A percentile compares a stretch with the other conserved stretches of the same genome.
These are phyloP conservation scores for Drosophila tristis DNA, from an alignment of 1,140 invertebrate genomes.

Conservation along the genomic window DNA sequence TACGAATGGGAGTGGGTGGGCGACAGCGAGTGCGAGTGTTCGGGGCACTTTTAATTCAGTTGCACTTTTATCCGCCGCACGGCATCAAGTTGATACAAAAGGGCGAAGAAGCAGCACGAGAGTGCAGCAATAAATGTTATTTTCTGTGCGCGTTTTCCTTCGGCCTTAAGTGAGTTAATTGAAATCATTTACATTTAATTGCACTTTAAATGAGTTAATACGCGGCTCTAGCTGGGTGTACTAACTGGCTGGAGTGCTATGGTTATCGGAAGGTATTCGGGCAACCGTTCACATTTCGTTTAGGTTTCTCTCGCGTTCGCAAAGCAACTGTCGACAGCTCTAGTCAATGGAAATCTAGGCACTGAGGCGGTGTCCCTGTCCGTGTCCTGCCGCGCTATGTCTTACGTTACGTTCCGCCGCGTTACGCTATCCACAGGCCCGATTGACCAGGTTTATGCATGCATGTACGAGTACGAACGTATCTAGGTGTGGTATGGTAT, in stretches of 20 bases:
- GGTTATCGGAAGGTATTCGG: slow-evolving; percentile 7
- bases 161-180: slow-evolving; percentile 70
- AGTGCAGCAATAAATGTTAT: slow-evolving; percentile 70
- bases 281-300: slow-evolving; percentile 51
- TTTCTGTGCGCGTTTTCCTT: slow-evolving; percentile 47
- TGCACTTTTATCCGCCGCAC: slow-evolving; percentile 70
- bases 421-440: slow-evolving; percentile 60
- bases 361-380: slow-evolving; percentile 8
- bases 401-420: slow-evolving; percentile 50
- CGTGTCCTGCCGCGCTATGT: slow-evolving; percentile 28
- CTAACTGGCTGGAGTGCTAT: not conserved
- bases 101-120: slow-evolving; percentile 6
- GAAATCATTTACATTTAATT: slow-evolving; percentile 80
- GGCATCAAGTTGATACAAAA: slow-evolving; percentile 67
- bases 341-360: slow-evolving; percentile 16
- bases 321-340: slow-evolving; percentile 57
- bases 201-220: slow-evolving; percentile 80
- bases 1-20: slow-evolving; percentile 12
- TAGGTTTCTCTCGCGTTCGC: slow-evolving; percentile 72
- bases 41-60: slow-evolving; percentile 77
- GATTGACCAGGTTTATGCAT: slow-evolving; percentile 49
- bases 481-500: too few species aligned
- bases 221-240: slow-evolving; percentile 30
- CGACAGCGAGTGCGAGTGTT: slow-evolving; percentile 34
- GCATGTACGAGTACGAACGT: not conserved